Base-by-base conservation (phyloP, 2,888 invertebrate genomes). In the Amiota communis region DNA sequence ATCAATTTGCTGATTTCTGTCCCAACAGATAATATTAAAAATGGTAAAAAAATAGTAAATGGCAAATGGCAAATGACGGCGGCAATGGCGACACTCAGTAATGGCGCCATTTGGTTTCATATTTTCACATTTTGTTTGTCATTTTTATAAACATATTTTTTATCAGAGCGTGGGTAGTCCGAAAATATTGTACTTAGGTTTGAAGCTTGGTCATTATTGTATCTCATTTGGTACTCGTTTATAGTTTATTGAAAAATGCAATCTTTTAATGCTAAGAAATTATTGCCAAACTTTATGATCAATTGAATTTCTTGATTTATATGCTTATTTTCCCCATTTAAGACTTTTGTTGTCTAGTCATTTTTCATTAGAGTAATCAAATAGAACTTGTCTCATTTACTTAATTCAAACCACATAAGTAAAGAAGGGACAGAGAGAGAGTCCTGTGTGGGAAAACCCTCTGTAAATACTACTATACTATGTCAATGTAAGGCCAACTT, bases 1-100 rank as follows among this genome's bases (percentile, higher is more conserved):
- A 84, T 86, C 85, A 85, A 85, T 86, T 85, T 86, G 81, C 81
- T 84, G 85, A 83, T 85, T 80, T 74, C 36, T 84, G 78, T 53
- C 81, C 76, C 76, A 36, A 15, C 51, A 53, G 67, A 68, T 68
- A 68, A 68, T 53, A 68, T 68, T 68, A 68, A 53, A 53, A 68
- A 68, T 68, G 67, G 20, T 68, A 23, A 47, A 51, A 53, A 23
- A 70, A 57, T 76, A 72, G 72, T 3, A 23, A 36, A 36, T 36
- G 2, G 36, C 36, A 36, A 36, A 36, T 20, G 11, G 53, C 49
- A 59, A 67, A 71, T 49, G 76, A 36, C 53, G 51, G 46, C 36
- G 48, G 13, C 59, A 36, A n/a, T 53, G 51, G 36, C 67, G 51
- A 51, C 20, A 17, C 36, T 12, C 23, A 1, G 53, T 53, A 53